Evolutionary conservation across 35 echinoderm and acorn worm genomes (phyloP).

Genomic region (Amphiura filiformis): DNA sequence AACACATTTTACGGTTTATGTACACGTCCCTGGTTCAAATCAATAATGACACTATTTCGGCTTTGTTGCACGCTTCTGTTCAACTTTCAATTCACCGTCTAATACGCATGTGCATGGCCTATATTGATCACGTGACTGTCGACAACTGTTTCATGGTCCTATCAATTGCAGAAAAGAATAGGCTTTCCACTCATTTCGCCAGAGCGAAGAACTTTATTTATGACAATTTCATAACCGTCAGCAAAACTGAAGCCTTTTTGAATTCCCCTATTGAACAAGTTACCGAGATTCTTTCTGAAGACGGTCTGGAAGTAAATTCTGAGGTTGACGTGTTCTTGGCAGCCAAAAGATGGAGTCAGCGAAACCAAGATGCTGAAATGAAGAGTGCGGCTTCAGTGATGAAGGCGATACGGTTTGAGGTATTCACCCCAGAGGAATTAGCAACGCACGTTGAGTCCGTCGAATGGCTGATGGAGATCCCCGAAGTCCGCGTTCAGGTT

Average conservation of each 20-base stretch:
- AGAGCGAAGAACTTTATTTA: slow-evolving; percentile 1
- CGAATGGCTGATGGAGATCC: slow-evolving; percentile 33
- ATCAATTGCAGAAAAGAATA: neutral
- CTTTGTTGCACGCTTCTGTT: neutral
- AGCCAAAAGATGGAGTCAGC: slow-evolving; percentile 16
- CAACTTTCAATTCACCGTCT: neutral
- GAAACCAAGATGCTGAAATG: neutral
- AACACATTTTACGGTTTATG: slow-evolving; percentile 8
- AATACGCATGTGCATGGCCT: neutral
- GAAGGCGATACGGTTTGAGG: slow-evolving; percentile 16
- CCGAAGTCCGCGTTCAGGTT: slow-evolving; percentile 17
- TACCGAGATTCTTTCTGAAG: neutral
- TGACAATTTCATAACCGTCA: slow-evolving; percentile 27
- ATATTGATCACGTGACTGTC: neutral
- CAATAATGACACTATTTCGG: neutral
- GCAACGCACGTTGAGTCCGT: slow-evolving; percentile 19
- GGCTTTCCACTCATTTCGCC: neutral
- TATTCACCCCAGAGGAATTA: neutral
- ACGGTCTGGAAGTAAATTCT: slow-evolving; percentile 3
- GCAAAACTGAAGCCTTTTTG: neutral
- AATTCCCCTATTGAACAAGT: slow-evolving; percentile 3
- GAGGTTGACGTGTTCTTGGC: slow-evolving; percentile 16
- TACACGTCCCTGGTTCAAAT: slow-evolving; percentile 29
- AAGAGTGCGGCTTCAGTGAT: slow-evolving; percentile 7
- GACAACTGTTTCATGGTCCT: slow-evolving; percentile 22